Percentiles rank a stretch among this genome's conserved stretches.
These are phyloP conservation scores for Hippolais icterina DNA, from an alignment of 2,113 vertebrate genomes.

Conservation along the genomic window DNA sequence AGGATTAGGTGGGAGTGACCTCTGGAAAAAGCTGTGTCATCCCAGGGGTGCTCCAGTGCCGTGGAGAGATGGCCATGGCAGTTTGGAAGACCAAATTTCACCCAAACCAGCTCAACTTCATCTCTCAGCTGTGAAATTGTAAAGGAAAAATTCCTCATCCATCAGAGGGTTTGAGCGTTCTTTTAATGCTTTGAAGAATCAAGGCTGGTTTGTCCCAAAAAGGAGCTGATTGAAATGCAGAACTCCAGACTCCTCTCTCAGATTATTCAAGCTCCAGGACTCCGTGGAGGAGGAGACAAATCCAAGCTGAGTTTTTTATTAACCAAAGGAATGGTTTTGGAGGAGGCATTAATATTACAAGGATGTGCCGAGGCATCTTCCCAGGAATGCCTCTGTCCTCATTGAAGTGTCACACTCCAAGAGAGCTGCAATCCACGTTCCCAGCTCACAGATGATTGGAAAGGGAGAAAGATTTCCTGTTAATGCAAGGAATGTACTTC, in stretches of 20 bases:
- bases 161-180: not conserved
- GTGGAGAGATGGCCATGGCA: accelerated
- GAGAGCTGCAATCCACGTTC: not conserved
- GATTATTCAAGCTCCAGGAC: not conserved
- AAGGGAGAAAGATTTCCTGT: conserved; percentile 12
- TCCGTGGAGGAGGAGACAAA: not conserved
- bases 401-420: not conserved
- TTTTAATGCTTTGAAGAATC: not conserved
- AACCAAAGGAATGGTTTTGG: not conserved
- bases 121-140: not conserved
- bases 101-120: not conserved
- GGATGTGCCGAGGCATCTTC: conserved; percentile 6
- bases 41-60: not conserved
- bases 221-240: not conserved
- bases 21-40: not conserved
- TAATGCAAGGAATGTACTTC: not conserved
- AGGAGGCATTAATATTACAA: conserved; percentile 2
- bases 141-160: not conserved
- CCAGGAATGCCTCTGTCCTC: not conserved
- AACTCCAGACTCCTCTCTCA: not conserved
- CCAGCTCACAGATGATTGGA: not conserved
- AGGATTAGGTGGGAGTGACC: not conserved
- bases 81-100: not conserved
- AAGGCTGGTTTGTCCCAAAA: not conserved
- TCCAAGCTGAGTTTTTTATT: not conserved